Conservation (phyloP, 2,797 vertebrate species). For the Tamandua tetradactyla region DNA sequence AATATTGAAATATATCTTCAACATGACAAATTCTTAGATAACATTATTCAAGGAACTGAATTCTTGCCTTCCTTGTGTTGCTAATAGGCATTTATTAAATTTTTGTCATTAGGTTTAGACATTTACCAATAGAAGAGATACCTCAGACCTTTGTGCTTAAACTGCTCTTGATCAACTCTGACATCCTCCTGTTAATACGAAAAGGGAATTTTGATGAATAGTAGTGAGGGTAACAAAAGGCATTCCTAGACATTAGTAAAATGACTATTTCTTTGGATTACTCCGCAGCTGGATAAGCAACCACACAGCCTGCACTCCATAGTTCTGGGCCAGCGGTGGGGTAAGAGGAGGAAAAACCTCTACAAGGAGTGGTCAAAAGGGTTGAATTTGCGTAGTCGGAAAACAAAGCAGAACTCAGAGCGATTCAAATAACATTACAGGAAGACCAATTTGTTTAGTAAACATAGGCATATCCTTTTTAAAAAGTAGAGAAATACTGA, state of each 20-base stretch:
- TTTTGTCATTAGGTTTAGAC: not conserved
- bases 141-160: not conserved
- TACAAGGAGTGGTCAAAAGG: not conserved
- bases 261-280: not conserved
- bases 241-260: not conserved
- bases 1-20: not conserved
- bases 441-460: not conserved
- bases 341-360: not conserved
- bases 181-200: not conserved
- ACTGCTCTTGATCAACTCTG: not conserved
- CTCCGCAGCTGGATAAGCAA: not conserved
- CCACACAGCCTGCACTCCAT: not conserved
- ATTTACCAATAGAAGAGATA: not conserved
- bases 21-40: not conserved
- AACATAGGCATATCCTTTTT: not conserved
- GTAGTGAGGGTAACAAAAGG: not conserved
- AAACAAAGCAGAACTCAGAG: not conserved
- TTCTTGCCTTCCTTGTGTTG: not conserved
- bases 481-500: not conserved
- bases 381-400: not conserved
- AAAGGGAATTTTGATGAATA: not conserved
- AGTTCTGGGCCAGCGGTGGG: not conserved
- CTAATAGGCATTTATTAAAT: not conserved
- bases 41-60: not conserved
- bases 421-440: constrained; percentile 1